Base-by-base conservation (phyloP, 2,888 invertebrate species). In the Lepas anatifera region DNA sequence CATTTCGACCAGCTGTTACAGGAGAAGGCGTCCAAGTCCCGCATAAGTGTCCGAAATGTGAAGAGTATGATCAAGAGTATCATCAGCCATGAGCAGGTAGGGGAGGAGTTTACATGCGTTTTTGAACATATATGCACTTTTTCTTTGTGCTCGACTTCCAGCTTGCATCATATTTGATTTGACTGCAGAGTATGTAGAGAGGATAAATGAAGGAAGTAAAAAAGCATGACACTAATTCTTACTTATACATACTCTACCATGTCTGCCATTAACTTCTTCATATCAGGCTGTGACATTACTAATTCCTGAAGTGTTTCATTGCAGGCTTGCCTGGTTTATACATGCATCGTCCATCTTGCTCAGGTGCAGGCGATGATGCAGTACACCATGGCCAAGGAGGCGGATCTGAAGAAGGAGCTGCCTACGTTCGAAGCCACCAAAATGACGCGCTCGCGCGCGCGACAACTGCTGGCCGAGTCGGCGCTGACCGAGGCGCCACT, bases 301-400 rank as follows among this genome's bases (percentile, higher is more conserved):
- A 1, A 16, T 41, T 10, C 16, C 11, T 13, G 11, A 4, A 41
- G 41, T 4, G 3, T 10, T 16, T n/a, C 41, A 16, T 16, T 16
- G 41, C 41, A 10, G 41, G 11, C 41, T n/a, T n/a, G 41, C 41
- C 41, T 1, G 41, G 41, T 4, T 10, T 41, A 16, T 13, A 10
- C 41, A 41, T 16, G 11, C 11, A 16, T 10, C 27, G 22, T 27
- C 27, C 25, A 8, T 25, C 27, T 2, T 16, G 48, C 13, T 32
- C 66, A 66, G 66, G 39, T 66, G 66, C 16, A 25, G 39, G 66
- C 66, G 16, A 27, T 66, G 39, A 66, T 66, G 66, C 66, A 39
- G 39, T 41, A 66, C 37, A 4, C 25, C 25, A 39, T 25, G 25
- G 16, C 39, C 10, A 25, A n/a, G 13, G 66, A 66, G 39, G 39